Base-by-base conservation (phyloP, 1,140 invertebrate genomes). In the Wiebesia pumilae region DNA sequence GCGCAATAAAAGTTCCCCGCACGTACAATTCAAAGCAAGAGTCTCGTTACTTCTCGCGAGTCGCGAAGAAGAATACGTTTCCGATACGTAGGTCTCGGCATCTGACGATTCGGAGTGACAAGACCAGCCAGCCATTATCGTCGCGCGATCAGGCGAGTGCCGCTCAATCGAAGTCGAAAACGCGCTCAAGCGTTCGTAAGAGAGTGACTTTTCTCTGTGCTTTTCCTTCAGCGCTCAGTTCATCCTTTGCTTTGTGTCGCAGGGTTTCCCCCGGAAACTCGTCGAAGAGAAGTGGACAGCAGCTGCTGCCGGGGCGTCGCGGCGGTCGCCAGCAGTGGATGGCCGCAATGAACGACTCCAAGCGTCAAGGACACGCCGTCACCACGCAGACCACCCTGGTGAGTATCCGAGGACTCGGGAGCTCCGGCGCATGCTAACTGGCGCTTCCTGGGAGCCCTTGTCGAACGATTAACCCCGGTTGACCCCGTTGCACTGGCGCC, bases 301-400 rank as follows among this genome's bases (percentile, higher is more conserved):
- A 91, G 88, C 89, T 90, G 47, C 27, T 90, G 84, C 89, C 90
- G 67, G 90, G 94, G 90, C 90, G 69, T 40, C 10, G 10, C 89
- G 91, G 85, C 90, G 94, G 91, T 88, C 90, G 90, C 84, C 92
- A 93, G 81, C 92, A 93, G 84, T 93, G 92, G 92, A 91, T 91
- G 85, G 88, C 89, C 93, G 93, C 80, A 93, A 94, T 94, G 91
- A 92, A 92, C 91, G 89, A 95, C 92, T 89, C 93, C 91, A 90
- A 94, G 93, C 89, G 94, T 91, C 83, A 93, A 90, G 91, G 94
- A 92, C 88, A 95, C 91, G 88, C 91, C 87, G 94, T 94, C 88
- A 95, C 95, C 81, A 95, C 95, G 80, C 96, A 96, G 93, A 97
- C 96, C 38, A 96, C 96, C 88, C 95, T 97, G 91, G 96, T 97